Evolutionary conservation across 1,140 invertebrate genomes (phyloP), one percentile per base, ranked within the genome.

Genomic region (Rhyacophila brunnea): DNA sequence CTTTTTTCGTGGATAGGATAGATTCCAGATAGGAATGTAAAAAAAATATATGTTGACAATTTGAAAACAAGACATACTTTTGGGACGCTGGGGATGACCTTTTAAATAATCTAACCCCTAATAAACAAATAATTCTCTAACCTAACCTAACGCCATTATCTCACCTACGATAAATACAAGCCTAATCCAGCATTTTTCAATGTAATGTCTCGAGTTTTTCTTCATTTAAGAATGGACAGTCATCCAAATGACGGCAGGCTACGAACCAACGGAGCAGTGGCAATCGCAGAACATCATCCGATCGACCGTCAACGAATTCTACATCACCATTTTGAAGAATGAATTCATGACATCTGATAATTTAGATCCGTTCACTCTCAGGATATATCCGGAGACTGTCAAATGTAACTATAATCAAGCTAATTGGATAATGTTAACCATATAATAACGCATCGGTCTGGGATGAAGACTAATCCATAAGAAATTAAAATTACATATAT

Each of bases 171-270:
- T n/a, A n/a, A n/a, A n/a, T n/a, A n/a, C n/a, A n/a, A n/a, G n/a
- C n/a, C n/a, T n/a, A n/a, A n/a, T n/a, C n/a, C n/a, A n/a, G n/a
- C n/a, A n/a, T n/a, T n/a, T n/a, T n/a, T n/a, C n/a, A n/a, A n/a
- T n/a, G n/a, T n/a, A n/a, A n/a, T n/a, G n/a, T n/a, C n/a, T n/a
- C n/a, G n/a, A n/a, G 15, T 38, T 9, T 7, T 60, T 10, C 23
- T 58, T 43, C 35, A 5, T 71, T 70, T 47, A 68, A 84, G 83
- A 85, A 70, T 85, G 83, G 83, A 83, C 83, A 19, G 68, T 84
- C 53, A 65, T 85, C 38, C 83, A 85, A 69, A 35, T 85, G 19
- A 83, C 82, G 28, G 66, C 72, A 9, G 74, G 75, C 5, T 81
- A 83, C 59, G 77, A 81, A 45, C 73, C 76, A 7, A 71, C 73